A percentile compares a stretch with the other conserved stretches of the same genome.
Conservation (phyloP, 2,888 invertebrate species). For the Nowickia ferox region DNA sequence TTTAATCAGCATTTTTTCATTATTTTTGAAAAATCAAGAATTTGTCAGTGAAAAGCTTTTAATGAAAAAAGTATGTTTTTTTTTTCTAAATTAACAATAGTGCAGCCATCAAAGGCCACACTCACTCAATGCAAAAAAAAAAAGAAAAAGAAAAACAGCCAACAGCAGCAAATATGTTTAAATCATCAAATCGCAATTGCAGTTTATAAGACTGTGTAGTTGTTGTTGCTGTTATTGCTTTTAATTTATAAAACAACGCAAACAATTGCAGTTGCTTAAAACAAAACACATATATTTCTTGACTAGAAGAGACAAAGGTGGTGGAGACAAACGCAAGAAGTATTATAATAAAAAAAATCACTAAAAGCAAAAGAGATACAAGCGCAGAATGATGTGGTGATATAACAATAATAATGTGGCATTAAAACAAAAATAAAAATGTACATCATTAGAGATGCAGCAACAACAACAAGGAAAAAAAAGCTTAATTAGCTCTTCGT, state of each 20-base stretch:
- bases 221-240: conserved; percentile 19
- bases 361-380: conserved; percentile 41
- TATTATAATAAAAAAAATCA: conserved; percentile 6
- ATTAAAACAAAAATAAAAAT: conserved; percentile 47
- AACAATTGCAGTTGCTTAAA: conserved; percentile 20
- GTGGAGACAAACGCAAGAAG: neutral
- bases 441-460: conserved; percentile 60
- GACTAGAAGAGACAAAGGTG: conserved; percentile 6
- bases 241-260: conserved; percentile 33
- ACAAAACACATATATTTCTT: neutral
- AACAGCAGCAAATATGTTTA: conserved; percentile 29
- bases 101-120: conserved; percentile 29
- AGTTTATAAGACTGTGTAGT: conserved; percentile 27
- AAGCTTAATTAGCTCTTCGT: conserved; percentile 58
- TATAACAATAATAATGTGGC: conserved; percentile 63
- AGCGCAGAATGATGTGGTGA: conserved; percentile 50
- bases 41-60: conserved; percentile 20
- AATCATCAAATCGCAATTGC: conserved; percentile 48
- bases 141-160: neutral
- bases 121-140: conserved; percentile 6
- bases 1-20: neutral
- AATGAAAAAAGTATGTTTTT: conserved; percentile 10
- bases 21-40: neutral
- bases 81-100: conserved; percentile 26
- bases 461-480: conserved; percentile 41